Evolutionary conservation across 1,140 invertebrate species (phyloP).

Genomic region (Cydia fagiglandana): DNA sequence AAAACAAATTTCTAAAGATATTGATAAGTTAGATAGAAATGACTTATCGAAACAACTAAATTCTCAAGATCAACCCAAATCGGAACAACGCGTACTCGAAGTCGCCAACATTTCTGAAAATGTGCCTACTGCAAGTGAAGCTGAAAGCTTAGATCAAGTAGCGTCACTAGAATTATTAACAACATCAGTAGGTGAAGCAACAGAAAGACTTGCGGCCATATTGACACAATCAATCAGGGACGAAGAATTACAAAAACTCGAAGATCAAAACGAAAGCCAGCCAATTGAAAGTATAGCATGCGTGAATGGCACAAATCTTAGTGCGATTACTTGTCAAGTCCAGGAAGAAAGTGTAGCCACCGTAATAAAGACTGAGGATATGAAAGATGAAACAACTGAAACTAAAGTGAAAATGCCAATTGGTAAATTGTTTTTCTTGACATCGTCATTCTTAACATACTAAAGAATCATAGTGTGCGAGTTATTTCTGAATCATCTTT

Average conservation of each 20-base stretch:
- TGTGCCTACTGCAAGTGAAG: background rate
- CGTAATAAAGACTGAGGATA: no score
- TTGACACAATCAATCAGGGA: conserved; percentile 11
- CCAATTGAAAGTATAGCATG: background rate
- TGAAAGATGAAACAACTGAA: background rate
- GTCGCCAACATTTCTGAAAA: background rate
- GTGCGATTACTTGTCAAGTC: background rate
- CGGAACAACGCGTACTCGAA: background rate
- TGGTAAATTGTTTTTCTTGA: conserved; percentile 17
- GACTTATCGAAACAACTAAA: background rate
- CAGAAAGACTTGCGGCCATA: conserved; percentile 17
- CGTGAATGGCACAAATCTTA: background rate
- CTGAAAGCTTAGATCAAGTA: conserved; percentile 6
- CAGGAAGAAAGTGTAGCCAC: background rate
- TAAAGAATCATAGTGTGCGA: background rate
- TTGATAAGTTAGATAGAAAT: background rate
- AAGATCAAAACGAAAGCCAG: background rate
- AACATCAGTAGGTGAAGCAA: conserved; percentile 19
- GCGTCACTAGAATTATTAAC: conserved; percentile 6
- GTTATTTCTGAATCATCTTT: background rate
- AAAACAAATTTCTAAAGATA: background rate
- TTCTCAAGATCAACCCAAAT: background rate
- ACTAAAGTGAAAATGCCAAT: conserved; percentile 28
- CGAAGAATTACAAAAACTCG: background rate
- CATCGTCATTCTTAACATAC: background rate